A percentile compares a stretch with the other conserved stretches of the same genome.
Evolutionary conservation across 2,113 vertebrate genomes (phyloP).

Genomic region (Actenoides lindsayi): DNA sequence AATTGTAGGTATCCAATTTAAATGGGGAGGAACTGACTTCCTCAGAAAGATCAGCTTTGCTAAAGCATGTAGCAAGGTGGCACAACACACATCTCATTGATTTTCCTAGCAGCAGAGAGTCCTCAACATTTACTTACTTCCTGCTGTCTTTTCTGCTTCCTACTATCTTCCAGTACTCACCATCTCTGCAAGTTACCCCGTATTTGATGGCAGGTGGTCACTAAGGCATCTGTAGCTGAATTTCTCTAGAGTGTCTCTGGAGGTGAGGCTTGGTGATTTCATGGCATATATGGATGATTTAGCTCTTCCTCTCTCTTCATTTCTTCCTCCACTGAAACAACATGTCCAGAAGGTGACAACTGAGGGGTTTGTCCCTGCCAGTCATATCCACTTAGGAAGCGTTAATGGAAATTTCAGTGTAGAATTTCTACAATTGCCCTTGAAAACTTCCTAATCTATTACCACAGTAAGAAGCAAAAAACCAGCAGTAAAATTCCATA

Average conservation of each 20-base stretch:
- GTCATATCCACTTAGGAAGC: not conserved
- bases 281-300: not conserved
- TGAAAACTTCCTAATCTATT: not conserved
- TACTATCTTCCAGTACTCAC: not conserved
- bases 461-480: not conserved
- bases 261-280: not conserved
- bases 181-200: not conserved
- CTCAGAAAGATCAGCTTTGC: not conserved
- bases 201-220: not conserved
- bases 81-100: not conserved
- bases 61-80: not conserved
- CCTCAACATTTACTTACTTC: not conserved
- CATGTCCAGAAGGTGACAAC: not conserved
- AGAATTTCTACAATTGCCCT: not conserved
- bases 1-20: conserved; percentile 20
- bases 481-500: not conserved
- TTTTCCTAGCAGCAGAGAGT: not conserved
- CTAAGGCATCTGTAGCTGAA: not conserved
- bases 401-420: not conserved
- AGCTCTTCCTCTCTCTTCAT: not conserved
- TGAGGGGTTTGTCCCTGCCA: not conserved
- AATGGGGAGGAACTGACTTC: not conserved
- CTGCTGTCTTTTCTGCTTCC: not conserved
- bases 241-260: not conserved
- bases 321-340: not conserved